Conservation (phyloP, 2,113 vertebrate species). For the Pterocles orientalis region DNA sequence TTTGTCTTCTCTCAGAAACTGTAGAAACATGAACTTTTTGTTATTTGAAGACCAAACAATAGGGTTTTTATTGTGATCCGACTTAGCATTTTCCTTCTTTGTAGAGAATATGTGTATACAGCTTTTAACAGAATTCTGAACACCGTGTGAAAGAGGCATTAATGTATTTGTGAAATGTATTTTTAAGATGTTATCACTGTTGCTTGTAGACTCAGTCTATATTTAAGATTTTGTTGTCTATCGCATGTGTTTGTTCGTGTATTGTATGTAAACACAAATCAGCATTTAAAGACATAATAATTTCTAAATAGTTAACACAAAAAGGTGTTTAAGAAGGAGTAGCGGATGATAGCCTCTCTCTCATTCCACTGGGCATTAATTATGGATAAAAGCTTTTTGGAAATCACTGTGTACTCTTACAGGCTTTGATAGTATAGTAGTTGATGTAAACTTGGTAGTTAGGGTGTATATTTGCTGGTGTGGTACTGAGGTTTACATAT, state of each 20-base stretch:
- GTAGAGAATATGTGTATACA: background rate
- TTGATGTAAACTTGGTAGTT: background rate
- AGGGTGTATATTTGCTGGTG: background rate
- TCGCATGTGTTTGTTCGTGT: background rate
- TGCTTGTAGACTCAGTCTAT: background rate
- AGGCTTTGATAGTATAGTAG: background rate
- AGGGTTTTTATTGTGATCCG: background rate
- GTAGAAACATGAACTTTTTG: background rate
- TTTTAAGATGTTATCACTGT: background rate
- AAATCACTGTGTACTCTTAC: background rate
- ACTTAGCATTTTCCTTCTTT: background rate
- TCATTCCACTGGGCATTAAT: background rate
- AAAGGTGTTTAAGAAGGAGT: background rate
- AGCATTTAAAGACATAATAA: background rate
- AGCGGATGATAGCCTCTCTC: background rate
- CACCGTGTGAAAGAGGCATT: background rate
- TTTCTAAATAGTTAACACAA: background rate
- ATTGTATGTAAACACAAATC: background rate
- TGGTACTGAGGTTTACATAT: background rate
- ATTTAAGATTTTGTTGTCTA: background rate
- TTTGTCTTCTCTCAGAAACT: background rate
- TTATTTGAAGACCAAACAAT: background rate
- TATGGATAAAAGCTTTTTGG: background rate
- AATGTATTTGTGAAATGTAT: background rate
- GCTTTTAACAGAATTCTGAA: background rate